These are phyloP conservation scores for Galeopterus variegatus DNA, from an alignment of 2,113 vertebrate genomes.

Conservation along the genomic window DNA sequence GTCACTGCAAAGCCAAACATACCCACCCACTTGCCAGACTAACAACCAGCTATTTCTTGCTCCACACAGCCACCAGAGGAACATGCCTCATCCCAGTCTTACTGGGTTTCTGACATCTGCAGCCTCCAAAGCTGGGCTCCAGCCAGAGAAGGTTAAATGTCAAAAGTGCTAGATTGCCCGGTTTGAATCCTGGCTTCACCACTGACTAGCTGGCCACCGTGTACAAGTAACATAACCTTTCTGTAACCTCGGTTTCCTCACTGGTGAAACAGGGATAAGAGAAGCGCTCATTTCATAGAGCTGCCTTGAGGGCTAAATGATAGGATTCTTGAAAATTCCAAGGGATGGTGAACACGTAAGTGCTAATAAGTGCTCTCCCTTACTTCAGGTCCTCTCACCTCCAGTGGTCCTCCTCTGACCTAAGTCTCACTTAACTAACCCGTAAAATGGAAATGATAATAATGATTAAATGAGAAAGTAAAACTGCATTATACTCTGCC, in stretches of 20 bases:
- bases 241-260: not conserved
- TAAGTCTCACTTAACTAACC: not conserved
- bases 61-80: not conserved
- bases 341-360: accelerated
- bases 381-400: not conserved
- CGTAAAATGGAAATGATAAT: not conserved
- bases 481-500: not conserved
- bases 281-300: not conserved
- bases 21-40: not conserved
- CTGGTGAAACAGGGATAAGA: not conserved
- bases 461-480: not conserved
- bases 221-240: not conserved
- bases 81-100: not conserved
- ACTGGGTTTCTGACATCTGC: not conserved
- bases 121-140: not conserved
- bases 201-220: not conserved
- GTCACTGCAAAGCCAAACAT: not conserved
- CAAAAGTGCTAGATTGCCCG: too few species aligned
- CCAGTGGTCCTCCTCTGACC: not conserved
- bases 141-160: not conserved
- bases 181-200: not conserved
- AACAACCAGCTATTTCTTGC: not conserved
- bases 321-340: not conserved
- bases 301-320: not conserved
- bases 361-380: not conserved